Evolutionary conservation across 2,797 vertebrate genomes (phyloP), one percentile per base, ranked within the genome.

Genomic region (Enteromius fasciolatus): DNA sequence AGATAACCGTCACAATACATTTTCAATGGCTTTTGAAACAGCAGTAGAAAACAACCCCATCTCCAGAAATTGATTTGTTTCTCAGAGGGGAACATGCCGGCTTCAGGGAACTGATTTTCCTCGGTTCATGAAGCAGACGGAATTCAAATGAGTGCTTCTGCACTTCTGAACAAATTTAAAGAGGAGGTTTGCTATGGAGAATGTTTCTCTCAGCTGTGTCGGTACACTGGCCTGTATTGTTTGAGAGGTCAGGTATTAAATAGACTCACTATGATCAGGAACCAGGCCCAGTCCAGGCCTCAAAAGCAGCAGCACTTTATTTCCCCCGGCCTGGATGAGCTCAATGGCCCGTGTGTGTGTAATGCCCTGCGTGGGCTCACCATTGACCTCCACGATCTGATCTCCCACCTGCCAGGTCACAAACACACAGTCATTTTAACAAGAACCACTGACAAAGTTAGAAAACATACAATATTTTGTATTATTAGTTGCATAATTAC

Each of bases 321-420:
- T 96, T 84, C 98, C 98, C 31, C 98, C 98, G 0, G 98, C 97
- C 91, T 99, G 98, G 89, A 99, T 99, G 87, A 99, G 95, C 91
- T 99, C 98, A 3, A 99, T 99, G 1, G 98, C 98, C 73, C 98
- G 93, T 0, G 98, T 99, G 89, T 99, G 98, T 36, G 98, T 99
- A 93, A 99, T 98, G 87, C 98, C 98, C 91, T 99, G 97, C 0
- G 97, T 99, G 79, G 97, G 96, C 81, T 99, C 98, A 20, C 97
- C 96, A 3, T 99, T 99, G 87, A 99, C 99, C 92, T 99, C 98
- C 86, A 99, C 97, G 2, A 99, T 99, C 91, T 99, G 98, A 93
- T 99, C 98, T 44, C 98, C 98, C 28, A 99, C 98, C 98, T 99
- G 91, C 87, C 4, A 75, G 25, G 46, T 23, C 64, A 68, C 84